phyloP scores from a whole-genome alignment of 2,113 vertebrate genomes.

The Patagioenas fasciata region DNA sequence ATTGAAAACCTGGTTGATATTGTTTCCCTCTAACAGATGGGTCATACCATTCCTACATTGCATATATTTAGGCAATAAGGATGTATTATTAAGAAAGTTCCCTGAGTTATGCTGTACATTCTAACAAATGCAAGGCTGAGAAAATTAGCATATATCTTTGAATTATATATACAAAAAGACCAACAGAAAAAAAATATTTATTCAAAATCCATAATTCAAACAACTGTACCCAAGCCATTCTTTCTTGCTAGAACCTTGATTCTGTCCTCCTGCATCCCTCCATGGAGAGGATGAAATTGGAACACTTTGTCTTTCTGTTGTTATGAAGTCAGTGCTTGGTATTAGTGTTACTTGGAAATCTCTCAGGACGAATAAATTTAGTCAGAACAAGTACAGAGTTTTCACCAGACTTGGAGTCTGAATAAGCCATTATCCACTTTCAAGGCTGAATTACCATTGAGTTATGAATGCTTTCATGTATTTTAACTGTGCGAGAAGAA shows the following conservation, averaged over 20 bases:
- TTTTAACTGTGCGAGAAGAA: conserved; percentile 20
- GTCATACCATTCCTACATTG: neutral
- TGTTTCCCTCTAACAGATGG: neutral
- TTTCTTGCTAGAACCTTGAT: neutral
- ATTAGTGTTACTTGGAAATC: neutral
- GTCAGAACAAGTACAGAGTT: neutral
- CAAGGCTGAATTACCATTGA: neutral
- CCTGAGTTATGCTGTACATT: neutral
- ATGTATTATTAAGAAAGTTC: neutral
- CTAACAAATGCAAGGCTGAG: neutral
- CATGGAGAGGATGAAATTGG: neutral
- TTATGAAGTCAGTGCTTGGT: neutral
- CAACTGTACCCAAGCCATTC: neutral
- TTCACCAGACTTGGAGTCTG: neutral
- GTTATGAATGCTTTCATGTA: conserved; percentile 1
- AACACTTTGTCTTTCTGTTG: neutral
- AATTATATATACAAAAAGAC: neutral
- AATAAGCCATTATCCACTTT: conserved; percentile 18
- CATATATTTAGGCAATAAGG: neutral
- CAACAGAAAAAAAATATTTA: neutral
- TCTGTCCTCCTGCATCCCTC: neutral
- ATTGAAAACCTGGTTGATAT: neutral
- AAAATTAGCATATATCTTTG: neutral
- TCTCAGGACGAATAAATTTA: conserved; percentile 10
- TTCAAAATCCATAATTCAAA: neutral